phyloP scores from a whole-genome alignment of 2,113 vertebrate species.

The Tapirus terrestris region DNA sequence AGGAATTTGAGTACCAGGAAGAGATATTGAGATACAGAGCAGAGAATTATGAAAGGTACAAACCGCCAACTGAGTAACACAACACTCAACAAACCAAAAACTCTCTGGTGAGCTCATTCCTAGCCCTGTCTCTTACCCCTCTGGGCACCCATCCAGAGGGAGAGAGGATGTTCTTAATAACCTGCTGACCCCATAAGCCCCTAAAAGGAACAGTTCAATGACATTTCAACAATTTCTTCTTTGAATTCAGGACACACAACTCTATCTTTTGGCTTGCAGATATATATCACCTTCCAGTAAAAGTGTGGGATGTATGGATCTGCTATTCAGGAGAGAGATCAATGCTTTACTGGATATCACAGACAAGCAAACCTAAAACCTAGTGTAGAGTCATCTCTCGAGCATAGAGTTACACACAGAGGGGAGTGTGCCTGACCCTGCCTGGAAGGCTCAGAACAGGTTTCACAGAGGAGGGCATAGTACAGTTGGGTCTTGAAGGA shows the following conservation, averaged over 20 bases:
- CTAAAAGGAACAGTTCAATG: neutral
- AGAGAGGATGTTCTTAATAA: neutral
- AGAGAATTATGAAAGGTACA: neutral
- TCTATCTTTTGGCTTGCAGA: neutral
- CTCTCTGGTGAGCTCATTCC: neutral
- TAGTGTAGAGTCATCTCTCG: neutral
- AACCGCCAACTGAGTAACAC: neutral
- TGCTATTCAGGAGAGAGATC: neutral
- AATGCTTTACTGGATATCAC: neutral
- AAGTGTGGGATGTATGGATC: neutral
- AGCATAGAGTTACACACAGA: neutral
- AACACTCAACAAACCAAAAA: neutral
- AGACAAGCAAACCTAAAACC: neutral
- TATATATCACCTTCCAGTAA: neutral
- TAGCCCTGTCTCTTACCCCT: neutral
- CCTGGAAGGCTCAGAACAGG: neutral
- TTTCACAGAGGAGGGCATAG: neutral
- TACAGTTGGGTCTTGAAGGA: neutral
- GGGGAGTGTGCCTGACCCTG: no score
- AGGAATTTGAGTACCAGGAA: neutral
- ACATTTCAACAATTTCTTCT: neutral
- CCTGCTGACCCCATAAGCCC: rapidly evolving
- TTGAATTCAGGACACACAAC: neutral
- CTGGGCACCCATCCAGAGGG: neutral
- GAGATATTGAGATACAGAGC: neutral